Evolutionary conservation across 2,113 vertebrate species (phyloP).

Genomic region (Martes martes): DNA sequence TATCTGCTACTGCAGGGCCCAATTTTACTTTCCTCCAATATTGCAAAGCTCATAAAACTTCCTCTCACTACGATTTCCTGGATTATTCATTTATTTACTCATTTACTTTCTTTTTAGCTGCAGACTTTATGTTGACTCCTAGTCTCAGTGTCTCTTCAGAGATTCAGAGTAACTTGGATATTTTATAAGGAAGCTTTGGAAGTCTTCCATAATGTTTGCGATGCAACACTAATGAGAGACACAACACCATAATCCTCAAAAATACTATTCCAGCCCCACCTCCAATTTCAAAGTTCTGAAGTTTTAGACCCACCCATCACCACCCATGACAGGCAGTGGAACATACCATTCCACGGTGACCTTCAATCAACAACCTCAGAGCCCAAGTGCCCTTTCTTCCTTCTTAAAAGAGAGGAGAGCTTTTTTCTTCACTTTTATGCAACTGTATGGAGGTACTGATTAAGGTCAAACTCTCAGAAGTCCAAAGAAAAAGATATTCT

Average conservation of each 20-base stretch:
- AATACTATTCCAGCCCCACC: neutral
- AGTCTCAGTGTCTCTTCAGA: neutral
- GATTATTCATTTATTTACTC: neutral
- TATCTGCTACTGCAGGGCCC: neutral
- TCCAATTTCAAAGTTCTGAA: neutral
- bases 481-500: neutral
- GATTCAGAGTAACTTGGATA: neutral
- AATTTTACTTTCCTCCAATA: constrained; percentile 17
- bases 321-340: neutral
- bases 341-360: neutral
- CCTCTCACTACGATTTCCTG: neutral
- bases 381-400: neutral
- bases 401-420: neutral
- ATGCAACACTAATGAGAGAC: neutral
- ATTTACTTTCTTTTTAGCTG: neutral
- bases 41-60: neutral
- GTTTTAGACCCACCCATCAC: neutral
- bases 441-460: neutral
- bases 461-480: neutral
- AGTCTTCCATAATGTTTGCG: neutral
- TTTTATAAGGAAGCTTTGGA: neutral
- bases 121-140: neutral
- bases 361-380: neutral
- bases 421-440: neutral
- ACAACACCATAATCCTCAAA: neutral